These are phyloP conservation scores for Drosophila suboccidentalis DNA, from an alignment of 2,888 invertebrate genomes.

Conservation along the genomic window DNA sequence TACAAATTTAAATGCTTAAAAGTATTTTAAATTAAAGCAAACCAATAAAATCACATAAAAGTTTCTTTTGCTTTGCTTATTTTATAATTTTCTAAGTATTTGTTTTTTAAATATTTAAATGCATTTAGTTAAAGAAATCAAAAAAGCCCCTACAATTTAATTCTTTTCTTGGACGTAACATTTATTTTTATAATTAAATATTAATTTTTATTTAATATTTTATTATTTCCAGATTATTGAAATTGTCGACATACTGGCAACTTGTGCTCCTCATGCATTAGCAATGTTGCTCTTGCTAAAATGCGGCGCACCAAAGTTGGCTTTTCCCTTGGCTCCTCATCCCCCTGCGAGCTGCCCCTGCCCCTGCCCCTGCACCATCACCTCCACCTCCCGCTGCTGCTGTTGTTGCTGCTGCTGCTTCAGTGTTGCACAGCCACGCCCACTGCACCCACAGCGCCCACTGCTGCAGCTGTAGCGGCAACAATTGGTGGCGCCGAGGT, in stretches of 20 bases:
- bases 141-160: too few relatives aligned
- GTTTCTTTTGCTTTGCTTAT: too few relatives aligned
- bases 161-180: too few relatives aligned
- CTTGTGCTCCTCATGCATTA: conserved; percentile 44
- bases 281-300: conserved; percentile 74
- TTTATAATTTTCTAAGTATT: too few relatives aligned
- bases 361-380: conserved; percentile 10
- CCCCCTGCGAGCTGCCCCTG: conserved; percentile 38
- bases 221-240: too few relatives aligned
- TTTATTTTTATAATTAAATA: too few relatives aligned
- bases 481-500: conserved; percentile 41
- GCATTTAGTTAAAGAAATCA: too few relatives aligned
- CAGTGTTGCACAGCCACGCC: conserved; percentile 46
- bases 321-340: conserved; percentile 39
- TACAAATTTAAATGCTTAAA: too few relatives aligned
- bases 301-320: conserved; percentile 68
- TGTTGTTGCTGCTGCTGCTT: conserved; percentile 50
- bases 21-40: too few relatives aligned
- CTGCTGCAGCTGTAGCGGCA: conserved; percentile 30
- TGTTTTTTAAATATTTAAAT: too few relatives aligned
- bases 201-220: too few relatives aligned
- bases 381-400: conserved; percentile 37
- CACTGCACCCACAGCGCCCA: conserved; percentile 48
- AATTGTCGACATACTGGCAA: neutral
- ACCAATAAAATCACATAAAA: too few relatives aligned